phyloP scores from a whole-genome alignment of 1,140 invertebrate species.

The Gyrodactylus bullatarudis region DNA sequence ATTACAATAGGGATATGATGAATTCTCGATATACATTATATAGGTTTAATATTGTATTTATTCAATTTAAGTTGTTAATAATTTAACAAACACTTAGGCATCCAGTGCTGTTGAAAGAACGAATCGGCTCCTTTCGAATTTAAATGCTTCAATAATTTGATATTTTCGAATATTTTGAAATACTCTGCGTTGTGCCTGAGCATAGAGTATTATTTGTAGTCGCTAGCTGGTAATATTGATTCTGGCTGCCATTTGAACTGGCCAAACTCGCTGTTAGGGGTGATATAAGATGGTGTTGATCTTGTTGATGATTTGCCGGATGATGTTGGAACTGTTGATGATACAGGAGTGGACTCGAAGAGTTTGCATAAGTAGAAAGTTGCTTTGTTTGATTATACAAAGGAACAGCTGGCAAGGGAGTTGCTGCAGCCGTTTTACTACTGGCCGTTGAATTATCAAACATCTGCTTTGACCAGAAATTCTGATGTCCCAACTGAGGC shows the following conservation, averaged over 20 bases:
- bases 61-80: no score
- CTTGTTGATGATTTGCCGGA: no score
- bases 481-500: no score
- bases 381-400: no score
- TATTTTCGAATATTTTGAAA: not conserved
- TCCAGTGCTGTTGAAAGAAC: no score
- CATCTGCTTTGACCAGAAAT: no score
- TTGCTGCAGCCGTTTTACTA: not conserved
- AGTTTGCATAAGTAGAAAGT: not conserved
- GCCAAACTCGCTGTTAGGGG: not conserved
- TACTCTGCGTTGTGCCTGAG: not conserved
- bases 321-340: no score
- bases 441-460: not conserved
- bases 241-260: not conserved
- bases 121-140: no score
- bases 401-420: not conserved
- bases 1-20: no score
- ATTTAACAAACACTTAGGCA: no score
- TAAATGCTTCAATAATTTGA: not conserved
- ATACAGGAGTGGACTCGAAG: not conserved
- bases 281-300: not conserved
- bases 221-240: not conserved
- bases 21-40: no score
- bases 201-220: not conserved
- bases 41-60: no score